Conservation (phyloP, 2,888 invertebrate species). For the Pachycephus smyrnensis region DNA sequence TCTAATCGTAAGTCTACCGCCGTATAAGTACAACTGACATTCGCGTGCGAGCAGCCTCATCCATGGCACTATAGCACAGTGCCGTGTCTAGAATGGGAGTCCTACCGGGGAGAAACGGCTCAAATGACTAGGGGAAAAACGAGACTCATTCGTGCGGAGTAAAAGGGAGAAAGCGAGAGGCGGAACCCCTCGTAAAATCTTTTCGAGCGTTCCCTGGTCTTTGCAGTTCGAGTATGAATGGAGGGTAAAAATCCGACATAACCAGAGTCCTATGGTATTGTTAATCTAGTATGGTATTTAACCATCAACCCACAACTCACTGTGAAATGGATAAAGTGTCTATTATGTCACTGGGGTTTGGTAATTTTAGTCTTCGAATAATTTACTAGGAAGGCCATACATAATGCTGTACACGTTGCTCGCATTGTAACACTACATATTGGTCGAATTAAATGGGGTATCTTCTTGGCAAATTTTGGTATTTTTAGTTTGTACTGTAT, state of each 20-base stretch:
- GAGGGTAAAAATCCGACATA: background rate
- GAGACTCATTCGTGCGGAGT: background rate
- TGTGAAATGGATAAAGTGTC: background rate
- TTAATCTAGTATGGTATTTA: background rate
- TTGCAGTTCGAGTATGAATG: background rate
- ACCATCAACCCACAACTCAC: background rate
- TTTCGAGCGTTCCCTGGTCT: background rate
- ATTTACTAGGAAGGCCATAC: background rate
- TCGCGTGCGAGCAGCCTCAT: background rate
- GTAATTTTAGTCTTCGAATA: background rate
- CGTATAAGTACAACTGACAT: constrained; percentile 6
- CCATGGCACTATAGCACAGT: background rate
- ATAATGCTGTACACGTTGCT: background rate
- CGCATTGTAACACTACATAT: background rate
- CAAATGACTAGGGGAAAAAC: background rate
- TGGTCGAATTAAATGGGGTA: background rate
- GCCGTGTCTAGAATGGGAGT: background rate
- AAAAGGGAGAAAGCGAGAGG: background rate
- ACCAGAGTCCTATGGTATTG: background rate
- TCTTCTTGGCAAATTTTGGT: background rate
- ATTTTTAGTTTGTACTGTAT: background rate
- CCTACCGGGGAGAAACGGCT: background rate
- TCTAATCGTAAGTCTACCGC: constrained; percentile 3
- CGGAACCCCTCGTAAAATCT: background rate
- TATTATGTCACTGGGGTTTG: background rate